phyloP scores from a whole-genome alignment of 2,888 invertebrate species.

The Eupelmus urozonus region DNA sequence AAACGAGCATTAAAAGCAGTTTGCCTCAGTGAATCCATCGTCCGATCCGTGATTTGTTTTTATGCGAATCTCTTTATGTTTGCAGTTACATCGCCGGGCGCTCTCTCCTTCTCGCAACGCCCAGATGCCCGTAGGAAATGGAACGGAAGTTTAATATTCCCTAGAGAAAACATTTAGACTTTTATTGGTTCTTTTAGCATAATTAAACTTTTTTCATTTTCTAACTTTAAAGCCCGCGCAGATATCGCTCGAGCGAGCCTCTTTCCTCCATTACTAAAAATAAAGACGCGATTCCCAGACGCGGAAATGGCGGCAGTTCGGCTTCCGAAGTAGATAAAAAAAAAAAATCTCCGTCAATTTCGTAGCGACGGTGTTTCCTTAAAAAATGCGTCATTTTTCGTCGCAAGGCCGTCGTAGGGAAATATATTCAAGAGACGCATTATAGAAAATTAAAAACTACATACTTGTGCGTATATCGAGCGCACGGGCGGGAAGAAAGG shows the following conservation, averaged over 20 bases:
- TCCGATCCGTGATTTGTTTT: background rate
- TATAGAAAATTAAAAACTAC: slow-evolving; percentile 29
- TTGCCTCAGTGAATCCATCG: background rate
- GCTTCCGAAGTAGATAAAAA: too few relatives aligned
- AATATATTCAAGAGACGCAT: background rate
- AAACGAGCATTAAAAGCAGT: background rate
- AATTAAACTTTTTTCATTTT: slow-evolving; percentile 31
- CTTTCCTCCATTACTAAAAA: slow-evolving; percentile 10
- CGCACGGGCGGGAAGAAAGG: too few relatives aligned
- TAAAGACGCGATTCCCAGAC: slow-evolving; percentile 2
- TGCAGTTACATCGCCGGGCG: too few relatives aligned
- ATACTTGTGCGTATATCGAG: background rate
- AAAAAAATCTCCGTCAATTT: background rate
- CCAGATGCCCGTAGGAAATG: background rate
- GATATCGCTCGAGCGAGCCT: background rate
- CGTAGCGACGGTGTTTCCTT: too few relatives aligned
- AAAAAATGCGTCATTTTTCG: too few relatives aligned
- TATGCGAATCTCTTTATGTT: background rate
- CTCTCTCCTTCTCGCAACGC: too few relatives aligned
- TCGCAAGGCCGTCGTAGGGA: too few relatives aligned
- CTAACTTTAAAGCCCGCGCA: background rate
- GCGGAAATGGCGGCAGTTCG: background rate
- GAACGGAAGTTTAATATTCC: slow-evolving; percentile 22
- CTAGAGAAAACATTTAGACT: background rate
- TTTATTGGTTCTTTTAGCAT: slow-evolving; percentile 21